Conservation (phyloP, 2,797 vertebrate species). For the Dermochelys coriacea region DNA sequence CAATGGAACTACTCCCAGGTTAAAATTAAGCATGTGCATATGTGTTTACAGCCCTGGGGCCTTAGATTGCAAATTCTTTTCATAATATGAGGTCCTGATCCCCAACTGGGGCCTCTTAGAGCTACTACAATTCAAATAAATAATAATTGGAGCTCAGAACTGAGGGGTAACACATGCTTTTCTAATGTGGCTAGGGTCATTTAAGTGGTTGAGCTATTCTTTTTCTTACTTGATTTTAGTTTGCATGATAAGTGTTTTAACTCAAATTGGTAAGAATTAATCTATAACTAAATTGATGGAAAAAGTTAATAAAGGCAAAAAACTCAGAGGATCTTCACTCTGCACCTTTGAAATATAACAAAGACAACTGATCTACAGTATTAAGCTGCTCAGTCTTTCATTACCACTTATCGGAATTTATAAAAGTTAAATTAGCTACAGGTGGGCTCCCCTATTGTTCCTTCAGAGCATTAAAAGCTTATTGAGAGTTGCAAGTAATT, state of each 20-base stretch:
- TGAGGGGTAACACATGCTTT: background rate
- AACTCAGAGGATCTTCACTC: slow-evolving; percentile 13
- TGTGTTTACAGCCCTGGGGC: rapidly evolving
- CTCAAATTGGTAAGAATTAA: background rate
- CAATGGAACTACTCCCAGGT: background rate
- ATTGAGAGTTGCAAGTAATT: slow-evolving; percentile 36
- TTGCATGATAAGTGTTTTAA: background rate
- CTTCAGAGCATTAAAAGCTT: slow-evolving; percentile 66
- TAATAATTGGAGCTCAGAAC: background rate
- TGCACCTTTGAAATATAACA: slow-evolving; percentile 14
- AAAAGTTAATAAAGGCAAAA: slow-evolving; percentile 53
- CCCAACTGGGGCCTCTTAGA: background rate
- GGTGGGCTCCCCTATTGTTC: slow-evolving; percentile 59
- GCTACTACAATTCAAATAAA: background rate
- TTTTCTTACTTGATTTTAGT: background rate
- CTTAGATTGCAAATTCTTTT: background rate
- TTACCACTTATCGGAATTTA: slow-evolving; percentile 55
- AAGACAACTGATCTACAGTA: background rate
- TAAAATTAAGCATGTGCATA: background rate
- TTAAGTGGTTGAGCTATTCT: background rate
- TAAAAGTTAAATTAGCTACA: slow-evolving; percentile 68
- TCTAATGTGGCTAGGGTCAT: background rate
- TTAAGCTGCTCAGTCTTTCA: slow-evolving; percentile 54
- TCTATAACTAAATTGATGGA: slow-evolving; percentile 14
- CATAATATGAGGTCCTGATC: background rate